Evolutionary conservation across 2,888 invertebrate genomes (phyloP).

Genomic region (Agrotis puta): DNA sequence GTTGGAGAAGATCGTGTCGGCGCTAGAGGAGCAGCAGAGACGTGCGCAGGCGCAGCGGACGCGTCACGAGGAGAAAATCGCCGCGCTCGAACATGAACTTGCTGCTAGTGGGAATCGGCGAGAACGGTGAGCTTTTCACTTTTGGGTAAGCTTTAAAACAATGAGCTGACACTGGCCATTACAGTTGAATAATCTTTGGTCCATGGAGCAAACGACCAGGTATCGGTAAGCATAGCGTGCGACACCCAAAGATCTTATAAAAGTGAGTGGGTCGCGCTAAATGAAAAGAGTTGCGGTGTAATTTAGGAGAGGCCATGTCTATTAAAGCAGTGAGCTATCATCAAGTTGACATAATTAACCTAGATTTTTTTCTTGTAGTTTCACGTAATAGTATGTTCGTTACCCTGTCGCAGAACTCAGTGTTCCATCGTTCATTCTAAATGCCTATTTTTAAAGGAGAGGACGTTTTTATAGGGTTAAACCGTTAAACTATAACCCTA

Average conservation of each 20-base stretch:
- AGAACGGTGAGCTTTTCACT: constrained; percentile 75
- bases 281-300: neutral
- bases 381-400: neutral
- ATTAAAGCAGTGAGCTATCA: neutral
- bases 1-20: constrained; percentile 90
- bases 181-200: neutral
- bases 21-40: constrained; percentile 90
- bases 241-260: neutral
- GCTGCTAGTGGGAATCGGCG: constrained; percentile 81
- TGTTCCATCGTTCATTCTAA: neutral
- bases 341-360: too few relatives aligned
- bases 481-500: neutral
- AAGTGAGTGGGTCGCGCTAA: neutral
- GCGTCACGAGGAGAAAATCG: constrained; percentile 91
- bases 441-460: neutral
- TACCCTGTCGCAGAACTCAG: neutral
- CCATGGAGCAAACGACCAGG: neutral
- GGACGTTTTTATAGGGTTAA: too few relatives aligned
- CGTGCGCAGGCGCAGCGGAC: constrained; percentile 91
- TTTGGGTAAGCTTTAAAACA: neutral
- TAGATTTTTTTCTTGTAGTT: too few relatives aligned
- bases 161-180: neutral
- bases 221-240: neutral
- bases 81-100: constrained; percentile 89
- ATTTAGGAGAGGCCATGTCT: neutral